phyloP scores from a whole-genome alignment of 2,888 invertebrate genomes.

The Spodoptera picta region DNA sequence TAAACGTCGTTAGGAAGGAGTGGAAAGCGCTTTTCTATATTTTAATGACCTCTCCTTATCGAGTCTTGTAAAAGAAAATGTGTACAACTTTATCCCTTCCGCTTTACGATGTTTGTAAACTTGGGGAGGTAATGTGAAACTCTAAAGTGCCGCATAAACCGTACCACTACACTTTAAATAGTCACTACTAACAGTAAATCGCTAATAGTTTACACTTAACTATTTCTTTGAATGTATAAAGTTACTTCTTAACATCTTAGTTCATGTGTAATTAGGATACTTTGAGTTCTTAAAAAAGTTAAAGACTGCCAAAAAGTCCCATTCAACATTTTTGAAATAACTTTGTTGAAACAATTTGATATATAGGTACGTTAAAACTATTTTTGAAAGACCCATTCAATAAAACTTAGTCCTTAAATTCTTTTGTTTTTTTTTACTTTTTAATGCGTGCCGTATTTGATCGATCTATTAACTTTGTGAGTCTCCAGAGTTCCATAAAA shows the following conservation, averaged over 20 bases:
- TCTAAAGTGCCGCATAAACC: slow-evolving; percentile 28
- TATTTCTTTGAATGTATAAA: slow-evolving; percentile 20
- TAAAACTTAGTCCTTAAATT: slow-evolving; percentile 18
- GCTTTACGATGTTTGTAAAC: slow-evolving; percentile 27
- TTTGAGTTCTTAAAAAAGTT: no score
- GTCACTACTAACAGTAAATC: slow-evolving; percentile 33
- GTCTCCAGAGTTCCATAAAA: slow-evolving; percentile 9
- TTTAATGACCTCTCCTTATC: slow-evolving; percentile 18
- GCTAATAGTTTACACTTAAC: slow-evolving; percentile 22
- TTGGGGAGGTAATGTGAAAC: slow-evolving; percentile 20
- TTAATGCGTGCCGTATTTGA: slow-evolving; percentile 14
- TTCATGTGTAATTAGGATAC: neutral
- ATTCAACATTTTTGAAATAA: neutral
- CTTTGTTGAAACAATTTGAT: slow-evolving; percentile 23
- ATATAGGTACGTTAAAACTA: no score
- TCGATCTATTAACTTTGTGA: slow-evolving; percentile 31
- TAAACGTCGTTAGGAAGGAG: slow-evolving; percentile 23
- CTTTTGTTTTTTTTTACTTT: slow-evolving; percentile 24
- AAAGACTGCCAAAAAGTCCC: no score
- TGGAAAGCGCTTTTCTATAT: slow-evolving; percentile 18
- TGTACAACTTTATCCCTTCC: slow-evolving; percentile 18
- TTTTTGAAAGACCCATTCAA: slow-evolving; percentile 14
- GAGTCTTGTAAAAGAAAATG: slow-evolving; percentile 10
- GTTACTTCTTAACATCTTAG: slow-evolving; percentile 2
- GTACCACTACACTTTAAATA: slow-evolving; percentile 21